Evolutionary conservation across 2,113 vertebrate species (phyloP).

Genomic region (Zosterops japonicus): DNA sequence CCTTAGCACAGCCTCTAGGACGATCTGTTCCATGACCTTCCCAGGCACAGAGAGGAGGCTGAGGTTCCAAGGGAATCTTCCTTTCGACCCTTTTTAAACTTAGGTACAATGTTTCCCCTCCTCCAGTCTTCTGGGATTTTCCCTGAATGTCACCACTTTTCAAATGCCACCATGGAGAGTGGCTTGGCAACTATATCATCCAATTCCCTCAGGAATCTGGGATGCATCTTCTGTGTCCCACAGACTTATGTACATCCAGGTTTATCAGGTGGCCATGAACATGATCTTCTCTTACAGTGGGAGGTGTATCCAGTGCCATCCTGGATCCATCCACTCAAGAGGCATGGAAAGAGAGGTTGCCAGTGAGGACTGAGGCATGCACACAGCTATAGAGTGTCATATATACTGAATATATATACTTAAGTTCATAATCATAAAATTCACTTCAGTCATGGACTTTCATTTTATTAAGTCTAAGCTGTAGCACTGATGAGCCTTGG

Average conservation of each 20-base stretch:
- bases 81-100: neutral
- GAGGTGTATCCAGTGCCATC: neutral
- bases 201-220: neutral
- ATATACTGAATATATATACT: neutral
- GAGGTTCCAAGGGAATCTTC: neutral
- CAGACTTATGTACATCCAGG: neutral
- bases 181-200: neutral
- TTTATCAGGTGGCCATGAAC: neutral
- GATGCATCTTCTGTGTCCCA: neutral
- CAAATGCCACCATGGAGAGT: neutral
- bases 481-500: fast-evolving
- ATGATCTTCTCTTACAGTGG: neutral
- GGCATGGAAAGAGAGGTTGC: neutral
- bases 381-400: neutral
- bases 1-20: neutral
- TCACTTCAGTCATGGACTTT: neutral
- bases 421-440: neutral
- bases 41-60: neutral
- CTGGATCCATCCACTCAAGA: neutral
- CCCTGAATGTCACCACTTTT: neutral
- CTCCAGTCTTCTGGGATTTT: neutral
- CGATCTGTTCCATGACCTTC: neutral
- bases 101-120: too few species aligned
- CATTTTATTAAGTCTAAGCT: neutral
- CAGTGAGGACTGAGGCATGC: neutral